These are phyloP conservation scores for Zygothrica quintamaculata DNA, from an alignment of 2,888 invertebrate species.

Conservation along the genomic window DNA sequence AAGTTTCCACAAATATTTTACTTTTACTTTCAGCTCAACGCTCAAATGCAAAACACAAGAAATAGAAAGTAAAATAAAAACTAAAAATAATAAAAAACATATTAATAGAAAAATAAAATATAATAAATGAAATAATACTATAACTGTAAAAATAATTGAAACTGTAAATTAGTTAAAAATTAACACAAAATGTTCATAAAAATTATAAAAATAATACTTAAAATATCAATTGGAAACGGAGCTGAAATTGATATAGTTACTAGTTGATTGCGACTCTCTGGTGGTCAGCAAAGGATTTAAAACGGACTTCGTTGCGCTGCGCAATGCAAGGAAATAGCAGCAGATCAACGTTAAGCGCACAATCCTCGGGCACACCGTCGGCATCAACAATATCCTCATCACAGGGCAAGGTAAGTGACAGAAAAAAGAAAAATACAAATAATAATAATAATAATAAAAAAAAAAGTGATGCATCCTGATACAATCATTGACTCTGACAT, in stretches of 20 bases:
- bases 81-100: too few species aligned
- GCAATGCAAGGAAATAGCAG: slow-evolving; percentile 82
- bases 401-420: slow-evolving; percentile 80
- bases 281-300: slow-evolving; percentile 17
- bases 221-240: slow-evolving; percentile 6
- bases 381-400: slow-evolving; percentile 83
- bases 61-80: too few species aligned
- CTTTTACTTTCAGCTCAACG: too few species aligned
- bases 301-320: slow-evolving; percentile 40
- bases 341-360: slow-evolving; percentile 82
- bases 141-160: too few species aligned
- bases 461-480: not conserved
- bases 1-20: too few species aligned
- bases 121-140: not conserved
- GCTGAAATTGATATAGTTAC: slow-evolving; percentile 3
- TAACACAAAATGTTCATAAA: slow-evolving; percentile 25
- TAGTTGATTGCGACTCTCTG: slow-evolving; percentile 36
- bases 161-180: not conserved
- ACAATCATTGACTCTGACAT: not conserved
- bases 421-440: too few species aligned
- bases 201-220: too few species aligned
- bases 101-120: too few species aligned
- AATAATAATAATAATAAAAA: too few species aligned
- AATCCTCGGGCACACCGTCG: slow-evolving; percentile 83
- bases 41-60: too few species aligned